Base-by-base conservation (phyloP, 2,888 invertebrate genomes). In the Autographa pulchrina region DNA sequence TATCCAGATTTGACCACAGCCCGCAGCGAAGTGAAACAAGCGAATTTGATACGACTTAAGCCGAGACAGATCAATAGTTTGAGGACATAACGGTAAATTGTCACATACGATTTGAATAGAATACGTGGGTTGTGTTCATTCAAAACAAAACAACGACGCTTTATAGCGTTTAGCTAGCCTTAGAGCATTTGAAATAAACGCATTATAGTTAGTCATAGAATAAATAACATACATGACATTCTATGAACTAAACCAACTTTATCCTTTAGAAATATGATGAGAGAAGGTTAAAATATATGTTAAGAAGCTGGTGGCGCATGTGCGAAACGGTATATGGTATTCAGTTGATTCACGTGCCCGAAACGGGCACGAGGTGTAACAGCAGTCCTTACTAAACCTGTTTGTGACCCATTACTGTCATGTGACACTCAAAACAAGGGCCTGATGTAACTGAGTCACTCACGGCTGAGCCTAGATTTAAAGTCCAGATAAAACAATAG, bases 341-440 rank as follows among this genome's bases (percentile, higher is more conserved):
- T 70, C 66, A 81, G 64, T 82, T 76, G 67, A 72, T 67, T 72
- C 72, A 74, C 65, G 35, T 70, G 68, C 18, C 71, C 70, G 60
- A 73, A 76, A 78, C 63, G 62, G 64, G 62, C 41, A 60, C 73
- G 64, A 67, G 38, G 64, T 69, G 73, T 80, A 78, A 83, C 70
- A 74, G 72, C 71, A 76, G 77, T 82, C 74, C 78, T 75, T 72
- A 74, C 75, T 82, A 86, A 89, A 88, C 89, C 86, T 77, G 89
- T 90, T 88, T 85, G 83, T 83, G 81, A 81, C 77, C 84, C 80
- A 86, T 86, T 85, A 86, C 85, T 87, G 85, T 88, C 85, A 88
- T 82, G 85, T 82, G 83, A 84, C 74, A 83, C 83, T 83, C 79
- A 80, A 82, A 88, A 87, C 82, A 86, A 89, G 89, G 85, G 88